phyloP scores from a whole-genome alignment of 2,113 vertebrate species.

The Probosciger aterrimus region DNA sequence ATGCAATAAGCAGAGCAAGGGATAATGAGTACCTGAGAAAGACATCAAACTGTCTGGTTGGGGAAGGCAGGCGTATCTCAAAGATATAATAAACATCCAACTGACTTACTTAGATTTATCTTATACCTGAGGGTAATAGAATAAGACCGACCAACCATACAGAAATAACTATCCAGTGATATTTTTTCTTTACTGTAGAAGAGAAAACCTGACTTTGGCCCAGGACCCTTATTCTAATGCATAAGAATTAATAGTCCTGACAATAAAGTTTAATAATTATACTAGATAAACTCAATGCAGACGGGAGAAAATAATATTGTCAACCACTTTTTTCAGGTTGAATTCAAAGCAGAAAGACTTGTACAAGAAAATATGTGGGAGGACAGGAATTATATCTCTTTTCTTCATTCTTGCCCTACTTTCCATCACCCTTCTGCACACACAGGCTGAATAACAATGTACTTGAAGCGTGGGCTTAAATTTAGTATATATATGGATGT shows the following conservation, averaged over 20 bases:
- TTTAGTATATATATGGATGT: neutral
- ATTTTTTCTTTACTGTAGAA: neutral
- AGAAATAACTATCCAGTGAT: neutral
- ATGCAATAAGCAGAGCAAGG: neutral
- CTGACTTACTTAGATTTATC: neutral
- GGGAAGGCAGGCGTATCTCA: neutral
- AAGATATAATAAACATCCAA: neutral
- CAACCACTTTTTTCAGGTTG: neutral
- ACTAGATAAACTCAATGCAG: neutral
- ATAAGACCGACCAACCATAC: rapidly evolving
- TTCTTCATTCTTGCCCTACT: neutral
- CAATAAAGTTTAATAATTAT: neutral
- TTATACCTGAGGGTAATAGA: neutral
- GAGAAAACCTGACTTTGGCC: neutral
- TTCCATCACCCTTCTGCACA: neutral
- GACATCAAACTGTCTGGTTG: neutral
- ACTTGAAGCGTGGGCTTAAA: neutral
- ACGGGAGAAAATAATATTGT: neutral
- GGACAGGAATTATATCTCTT: neutral
- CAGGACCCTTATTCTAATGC: neutral
- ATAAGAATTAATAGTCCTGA: neutral
- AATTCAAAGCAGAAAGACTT: neutral
- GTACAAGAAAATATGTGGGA: neutral
- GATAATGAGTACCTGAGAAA: neutral
- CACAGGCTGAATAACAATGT: neutral